Base-by-base conservation (phyloP, 2,888 invertebrate genomes). In the Trissolcus japonicus region DNA sequence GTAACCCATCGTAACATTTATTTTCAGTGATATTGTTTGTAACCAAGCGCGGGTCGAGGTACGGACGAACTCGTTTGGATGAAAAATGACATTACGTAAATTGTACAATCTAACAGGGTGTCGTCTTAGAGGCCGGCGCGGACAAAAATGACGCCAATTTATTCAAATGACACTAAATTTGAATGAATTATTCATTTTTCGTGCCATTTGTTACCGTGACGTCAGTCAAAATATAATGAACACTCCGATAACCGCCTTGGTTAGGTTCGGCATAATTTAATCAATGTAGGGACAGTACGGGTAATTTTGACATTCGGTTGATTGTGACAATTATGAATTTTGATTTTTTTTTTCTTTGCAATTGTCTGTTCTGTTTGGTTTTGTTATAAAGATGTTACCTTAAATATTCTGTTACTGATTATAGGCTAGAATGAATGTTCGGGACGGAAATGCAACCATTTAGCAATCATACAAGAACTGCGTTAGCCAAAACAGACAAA, bases 351-450 rank as follows among this genome's bases (percentile, higher is more conserved):
- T 14, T 43, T 43, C 43, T 43, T 43, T n/a, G 3, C 11, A 43
- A n/a, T 43, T 43, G 6, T 43, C 6, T 43, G 9, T 0, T 48
- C 16, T 48, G 4, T 48, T 48, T 48, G 4, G 6, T 16, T 6
- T 16, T 4, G 2, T 9, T 48, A 48, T 9, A 16, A 53, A 59
- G 4, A 55, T 40, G 46, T 43, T 41, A 62, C 68, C 62, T 66
- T 73, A 68, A 69, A 43, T 68, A 61, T 78, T 77, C 67, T 78
- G 66, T 78, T 55, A 68, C 69, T 78, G 74, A 74, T 78, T 78
- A 78, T 78, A 78, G 78, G 78, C 62, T 13, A 51, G 17, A 66
- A 51, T 57, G 62, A 69, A 71, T 62, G 50, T 71, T 61, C 61
- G 74, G 71, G 60, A 63, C 11, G 78, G 78, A 74, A 78, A 51